These are phyloP conservation scores for Cyprinus carpio DNA, from an alignment of 2,113 vertebrate species.

Conservation along the genomic window DNA sequence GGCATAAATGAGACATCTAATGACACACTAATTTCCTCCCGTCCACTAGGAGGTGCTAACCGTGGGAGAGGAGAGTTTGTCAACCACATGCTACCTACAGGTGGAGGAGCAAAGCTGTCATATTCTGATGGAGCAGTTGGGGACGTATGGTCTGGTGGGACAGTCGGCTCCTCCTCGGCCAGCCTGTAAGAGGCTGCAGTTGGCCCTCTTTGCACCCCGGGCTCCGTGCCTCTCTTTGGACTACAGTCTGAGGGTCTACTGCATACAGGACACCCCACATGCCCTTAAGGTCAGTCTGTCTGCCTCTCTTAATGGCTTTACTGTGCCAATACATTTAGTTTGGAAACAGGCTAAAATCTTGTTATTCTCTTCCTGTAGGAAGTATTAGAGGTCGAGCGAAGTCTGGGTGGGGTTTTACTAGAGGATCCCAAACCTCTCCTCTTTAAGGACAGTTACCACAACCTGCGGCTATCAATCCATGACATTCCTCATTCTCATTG, in stretches of 20 bases:
- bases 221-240: slow-evolving; percentile 92
- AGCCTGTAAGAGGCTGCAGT: slow-evolving; percentile 91
- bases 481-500: slow-evolving; percentile 93
- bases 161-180: slow-evolving; percentile 94
- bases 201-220: slow-evolving; percentile 90
- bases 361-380: slow-evolving; percentile 74
- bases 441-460: slow-evolving; percentile 98
- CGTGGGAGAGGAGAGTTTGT: slow-evolving; percentile 91
- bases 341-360: background rate
- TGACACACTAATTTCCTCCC: background rate
- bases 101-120: slow-evolving; percentile 92
- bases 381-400: slow-evolving; percentile 91
- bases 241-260: slow-evolving; percentile 95
- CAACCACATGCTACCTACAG: slow-evolving; percentile 96
- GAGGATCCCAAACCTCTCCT: slow-evolving; percentile 92
- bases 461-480: slow-evolving; percentile 94
- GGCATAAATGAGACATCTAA: background rate
- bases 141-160: slow-evolving; percentile 91
- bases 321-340: background rate
- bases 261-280: slow-evolving; percentile 90
- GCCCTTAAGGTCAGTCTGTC: slow-evolving; percentile 83
- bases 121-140: slow-evolving; percentile 91
- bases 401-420: slow-evolving; percentile 89
- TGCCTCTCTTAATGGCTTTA: background rate
- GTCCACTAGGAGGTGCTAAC: slow-evolving; percentile 90